Base-by-base conservation (phyloP, 2,888 invertebrate species). In the Pinctada fucata region DNA sequence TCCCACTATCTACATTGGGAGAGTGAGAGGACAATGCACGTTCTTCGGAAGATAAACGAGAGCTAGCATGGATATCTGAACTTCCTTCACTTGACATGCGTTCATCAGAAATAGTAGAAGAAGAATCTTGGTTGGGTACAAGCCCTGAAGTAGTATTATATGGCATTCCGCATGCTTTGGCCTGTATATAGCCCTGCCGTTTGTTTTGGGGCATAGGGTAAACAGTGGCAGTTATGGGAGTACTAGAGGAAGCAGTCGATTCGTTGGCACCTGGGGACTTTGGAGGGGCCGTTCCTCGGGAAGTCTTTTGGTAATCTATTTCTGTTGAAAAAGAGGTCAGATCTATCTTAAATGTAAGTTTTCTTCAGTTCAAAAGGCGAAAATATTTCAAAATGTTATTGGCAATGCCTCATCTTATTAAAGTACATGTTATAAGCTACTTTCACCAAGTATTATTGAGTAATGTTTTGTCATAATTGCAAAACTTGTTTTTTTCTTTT, bases 301-400 rank as follows among this genome's bases (percentile, higher is more conserved):
- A 84, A 63, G 86, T 88, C 72, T 86, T 83, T 82, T 86, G 86
- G 85, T 85, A 88, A 83, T 89, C 88, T 83, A 87, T 68, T 79
- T 82, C 86, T 85, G 84, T 71, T 69, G 58, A 52, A 79, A 75
- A 78, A 72, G 64, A 48, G 31, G 31, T 31, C 31, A 31, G 31
- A 31, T 31, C 31, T 31, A 31, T 31, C 31, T 31, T 31, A 31
- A 31, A 31, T 31, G 31, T 31, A 31, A 31, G 31, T 31, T 31
- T 31, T 31, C 31, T 31, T 31, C 31, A 31, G 31, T 31, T 31
- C 31, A 31, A 31, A 31, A 31, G 31, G 31, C 31, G 31, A 31
- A 31, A 31, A 31, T 31, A 31, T 31, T 31, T 31, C 31, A 31
- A 31, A 31, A 31, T 31, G 31, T 31, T 31, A 31, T 31, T 31